These are phyloP conservation scores for Dipodomys stephensi DNA, from an alignment of 2,113 vertebrate species.

Conservation along the genomic window DNA sequence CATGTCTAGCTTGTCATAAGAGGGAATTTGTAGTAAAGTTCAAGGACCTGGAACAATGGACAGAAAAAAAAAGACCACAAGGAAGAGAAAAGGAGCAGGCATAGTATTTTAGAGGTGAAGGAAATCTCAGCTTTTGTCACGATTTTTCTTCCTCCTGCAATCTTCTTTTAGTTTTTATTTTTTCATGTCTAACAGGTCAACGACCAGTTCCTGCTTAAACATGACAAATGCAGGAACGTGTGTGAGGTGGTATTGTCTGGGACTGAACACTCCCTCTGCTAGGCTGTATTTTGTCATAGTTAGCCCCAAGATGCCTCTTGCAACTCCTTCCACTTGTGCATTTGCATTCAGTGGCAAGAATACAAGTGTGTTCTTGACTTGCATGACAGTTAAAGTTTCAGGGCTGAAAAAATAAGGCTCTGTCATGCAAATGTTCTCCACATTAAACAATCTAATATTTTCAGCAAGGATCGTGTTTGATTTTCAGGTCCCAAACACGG, in stretches of 20 bases:
- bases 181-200: background rate
- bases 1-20: slow-evolving; percentile 23
- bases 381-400: background rate
- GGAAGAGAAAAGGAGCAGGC: background rate
- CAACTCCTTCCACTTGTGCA: slow-evolving; percentile 2
- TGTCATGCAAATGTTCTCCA: background rate
- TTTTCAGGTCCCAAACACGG: background rate
- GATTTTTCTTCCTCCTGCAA: background rate
- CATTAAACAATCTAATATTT: background rate
- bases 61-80: slow-evolving; percentile 14
- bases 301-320: slow-evolving; percentile 9
- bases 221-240: background rate
- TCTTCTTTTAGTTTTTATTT: background rate
- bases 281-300: background rate
- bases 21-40: slow-evolving; percentile 41
- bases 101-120: background rate
- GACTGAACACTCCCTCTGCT: slow-evolving; percentile 30
- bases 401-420: background rate
- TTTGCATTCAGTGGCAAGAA: slow-evolving; percentile 57
- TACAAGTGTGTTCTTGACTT: slow-evolving; percentile 20
- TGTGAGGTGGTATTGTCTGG: background rate
- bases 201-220: background rate
- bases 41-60: slow-evolving; percentile 33
- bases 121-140: background rate
- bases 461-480: background rate